Conservation (phyloP, 1,140 invertebrate species). For the Acromyrmex echinatior region DNA sequence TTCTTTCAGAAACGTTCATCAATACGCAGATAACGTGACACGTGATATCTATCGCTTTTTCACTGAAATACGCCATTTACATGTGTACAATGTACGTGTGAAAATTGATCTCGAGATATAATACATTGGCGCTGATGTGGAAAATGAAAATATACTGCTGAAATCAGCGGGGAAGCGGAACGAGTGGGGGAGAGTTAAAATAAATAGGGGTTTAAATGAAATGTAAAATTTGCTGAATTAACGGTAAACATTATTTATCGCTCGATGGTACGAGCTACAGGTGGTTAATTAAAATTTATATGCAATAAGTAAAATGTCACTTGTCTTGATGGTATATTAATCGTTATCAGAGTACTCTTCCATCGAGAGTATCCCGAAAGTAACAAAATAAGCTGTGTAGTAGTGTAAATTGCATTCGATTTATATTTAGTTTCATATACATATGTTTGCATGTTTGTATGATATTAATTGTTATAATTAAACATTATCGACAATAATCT, state of each 20-base stretch:
- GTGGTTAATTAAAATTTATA: conserved; percentile 48
- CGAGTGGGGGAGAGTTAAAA: background rate
- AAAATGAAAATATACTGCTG: background rate
- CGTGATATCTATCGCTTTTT: background rate
- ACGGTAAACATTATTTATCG: conserved; percentile 43
- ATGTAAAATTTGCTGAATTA: conserved; percentile 26
- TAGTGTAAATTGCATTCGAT: background rate
- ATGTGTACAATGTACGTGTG: background rate
- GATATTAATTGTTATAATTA: conserved; percentile 22
- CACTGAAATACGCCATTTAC: background rate
- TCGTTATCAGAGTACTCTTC: background rate
- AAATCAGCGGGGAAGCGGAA: background rate
- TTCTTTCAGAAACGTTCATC: background rate
- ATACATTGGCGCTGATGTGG: background rate
- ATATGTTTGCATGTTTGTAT: background rate
- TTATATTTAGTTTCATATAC: background rate
- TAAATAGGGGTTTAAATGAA: conserved; percentile 2
- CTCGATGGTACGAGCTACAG: background rate
- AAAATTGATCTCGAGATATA: background rate
- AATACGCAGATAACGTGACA: background rate
- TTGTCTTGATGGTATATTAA: conserved; percentile 20
- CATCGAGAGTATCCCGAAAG: background rate
- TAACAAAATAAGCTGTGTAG: background rate
- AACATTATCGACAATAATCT: background rate
- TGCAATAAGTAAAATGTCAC: conserved; percentile 27